Evolutionary conservation across 1,140 invertebrate genomes (phyloP), one percentile per base, ranked within the genome.

Genomic region (Tetragonula clypearis): DNA sequence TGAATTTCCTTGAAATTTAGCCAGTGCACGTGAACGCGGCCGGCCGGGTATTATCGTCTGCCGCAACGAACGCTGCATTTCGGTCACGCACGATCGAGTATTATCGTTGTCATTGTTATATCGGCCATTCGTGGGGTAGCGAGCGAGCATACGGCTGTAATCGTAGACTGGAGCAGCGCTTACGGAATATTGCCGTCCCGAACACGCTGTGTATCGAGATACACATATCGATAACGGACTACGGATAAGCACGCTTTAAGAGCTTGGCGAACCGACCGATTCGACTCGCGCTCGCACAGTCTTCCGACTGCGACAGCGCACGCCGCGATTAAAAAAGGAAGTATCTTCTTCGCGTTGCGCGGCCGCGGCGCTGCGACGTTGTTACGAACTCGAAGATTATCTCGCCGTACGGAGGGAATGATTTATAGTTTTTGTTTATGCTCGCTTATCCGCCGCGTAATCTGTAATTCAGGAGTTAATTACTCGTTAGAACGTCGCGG

Each of bases 101-200:
- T 89, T 89, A 88, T 89, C 88, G 85, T 89, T 82, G 77, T 89
- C 85, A 89, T 89, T 89, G 87, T 88, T 88, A 60, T 89, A 88
- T 81, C 84, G 78, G 69, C 81, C 65, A 88, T 88, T 89, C 85
- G 88, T 89, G 85, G 84, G 78, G 79, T 79, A 79, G 66, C 81
- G 58, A 84, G 87, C 88, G 58, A 82, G 87, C 88, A 84, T 89
- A 82, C 88, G 81, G 81, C 76, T 75, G 87, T 80, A 89, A 89
- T 89, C 87, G 85, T 71, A 66, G 81, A 87, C 88, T 87, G 58
- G 81, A 89, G 87, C 65, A 89, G 69, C 69, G 87, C 87, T 89
- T 89, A 87, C 81, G 71, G 88, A 88, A 84, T 89, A 86, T 88
- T 83, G 84, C 76, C 66, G 21, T 21, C 53, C 56, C 55, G 80